phyloP scores from a whole-genome alignment of 2,888 invertebrate genomes.

The Chalcosyrphus nemorum region DNA sequence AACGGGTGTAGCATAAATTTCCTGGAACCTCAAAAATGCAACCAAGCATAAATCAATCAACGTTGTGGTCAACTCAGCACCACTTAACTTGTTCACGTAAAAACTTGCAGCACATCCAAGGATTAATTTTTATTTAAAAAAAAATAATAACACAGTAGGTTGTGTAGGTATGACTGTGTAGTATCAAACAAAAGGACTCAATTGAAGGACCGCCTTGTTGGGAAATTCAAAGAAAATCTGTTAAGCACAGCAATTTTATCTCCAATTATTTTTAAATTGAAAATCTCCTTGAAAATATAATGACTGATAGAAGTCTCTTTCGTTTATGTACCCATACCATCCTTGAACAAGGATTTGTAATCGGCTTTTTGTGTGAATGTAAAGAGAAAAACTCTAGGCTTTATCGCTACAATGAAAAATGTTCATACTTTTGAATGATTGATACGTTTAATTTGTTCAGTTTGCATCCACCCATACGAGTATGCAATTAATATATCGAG shows the following conservation, averaged over 20 bases:
- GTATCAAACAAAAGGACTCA: background rate
- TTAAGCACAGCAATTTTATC: background rate
- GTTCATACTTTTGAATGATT: background rate
- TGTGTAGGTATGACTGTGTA: background rate
- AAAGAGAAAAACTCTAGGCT: background rate
- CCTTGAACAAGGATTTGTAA: background rate
- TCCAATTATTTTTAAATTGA: background rate
- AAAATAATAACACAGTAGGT: background rate
- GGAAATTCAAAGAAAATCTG: background rate
- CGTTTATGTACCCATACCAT: background rate
- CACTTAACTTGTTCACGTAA: background rate
- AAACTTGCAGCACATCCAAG: background rate
- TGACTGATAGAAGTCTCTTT: background rate
- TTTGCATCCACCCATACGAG: background rate
- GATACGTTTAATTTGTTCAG: too few relatives aligned
- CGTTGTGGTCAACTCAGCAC: background rate
- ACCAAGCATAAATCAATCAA: background rate
- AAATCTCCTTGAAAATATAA: background rate
- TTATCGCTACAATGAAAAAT: background rate
- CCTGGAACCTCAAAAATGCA: background rate
- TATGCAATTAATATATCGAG: background rate
- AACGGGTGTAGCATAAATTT: background rate
- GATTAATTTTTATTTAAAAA: background rate
- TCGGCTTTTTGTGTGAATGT: background rate
- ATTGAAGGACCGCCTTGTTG: background rate